phyloP scores from a whole-genome alignment of 1,140 invertebrate species.

The Radopholus similis region DNA sequence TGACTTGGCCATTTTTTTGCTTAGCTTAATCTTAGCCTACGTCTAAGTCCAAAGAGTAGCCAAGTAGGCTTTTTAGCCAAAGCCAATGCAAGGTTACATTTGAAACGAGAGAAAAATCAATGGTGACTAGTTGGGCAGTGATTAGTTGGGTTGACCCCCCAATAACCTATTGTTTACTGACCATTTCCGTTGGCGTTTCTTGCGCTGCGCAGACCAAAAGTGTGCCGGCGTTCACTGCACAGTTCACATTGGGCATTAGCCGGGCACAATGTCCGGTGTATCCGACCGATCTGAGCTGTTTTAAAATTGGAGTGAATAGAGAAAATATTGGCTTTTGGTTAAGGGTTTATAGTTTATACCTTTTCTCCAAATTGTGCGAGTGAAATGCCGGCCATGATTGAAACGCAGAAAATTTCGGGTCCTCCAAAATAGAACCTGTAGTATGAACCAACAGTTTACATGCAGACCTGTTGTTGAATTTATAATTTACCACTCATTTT shows the following conservation, averaged over 20 bases:
- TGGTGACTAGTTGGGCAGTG: too few species aligned
- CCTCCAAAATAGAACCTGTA: constrained; percentile 6
- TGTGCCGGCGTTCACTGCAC: constrained; percentile 11
- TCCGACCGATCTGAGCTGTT: constrained; percentile 6
- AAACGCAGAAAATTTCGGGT: constrained; percentile 25
- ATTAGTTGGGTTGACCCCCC: too few species aligned
- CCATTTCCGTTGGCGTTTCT: constrained; percentile 4
- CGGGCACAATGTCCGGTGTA: not conserved
- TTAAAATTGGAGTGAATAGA: constrained; percentile 8
- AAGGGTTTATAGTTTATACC: not conserved
- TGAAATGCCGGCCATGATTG: constrained; percentile 38
- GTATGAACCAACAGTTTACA: too few species aligned
- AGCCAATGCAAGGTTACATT: too few species aligned
- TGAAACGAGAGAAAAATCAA: too few species aligned
- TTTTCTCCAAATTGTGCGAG: constrained; percentile 17
- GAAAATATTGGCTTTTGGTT: not conserved
- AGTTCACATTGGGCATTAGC: constrained; percentile 34
- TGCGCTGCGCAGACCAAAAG: constrained; percentile 8
- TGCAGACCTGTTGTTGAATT: too few species aligned
- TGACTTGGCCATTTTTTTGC: too few species aligned
- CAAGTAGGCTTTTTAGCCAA: too few species aligned
- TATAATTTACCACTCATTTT: constrained; percentile 13
- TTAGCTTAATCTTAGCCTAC: too few species aligned
- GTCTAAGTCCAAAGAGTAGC: too few species aligned
- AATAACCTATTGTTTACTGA: too few species aligned